Evolutionary conservation across 2,888 invertebrate species (phyloP), one percentile per base, ranked within the genome.

Genomic region (Sarcophaga variegata): DNA sequence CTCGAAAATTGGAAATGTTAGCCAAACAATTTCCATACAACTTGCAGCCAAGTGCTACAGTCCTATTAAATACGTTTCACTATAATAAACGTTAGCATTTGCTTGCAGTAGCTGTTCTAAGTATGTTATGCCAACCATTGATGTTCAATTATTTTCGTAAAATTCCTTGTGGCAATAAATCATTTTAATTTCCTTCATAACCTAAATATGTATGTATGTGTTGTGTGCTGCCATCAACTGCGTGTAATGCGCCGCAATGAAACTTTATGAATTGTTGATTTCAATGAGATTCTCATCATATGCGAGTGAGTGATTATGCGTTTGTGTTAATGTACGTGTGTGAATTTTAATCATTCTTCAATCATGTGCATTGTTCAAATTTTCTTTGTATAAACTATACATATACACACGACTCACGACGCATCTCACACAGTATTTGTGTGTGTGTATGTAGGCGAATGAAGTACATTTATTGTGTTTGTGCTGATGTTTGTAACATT

Each of bases 311-410:
- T 63, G 12, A 37, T 45, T 45, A 10, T 64, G n/a, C 22, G 27
- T 25, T n/a, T 63, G 12, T 66, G 37, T 67, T 8, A 11, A 6
- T 54, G 64, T 66, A 5, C 2, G 45, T 67, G 11, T 60, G 8
- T 77, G 49, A 76, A 71, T 80, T 84, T 75, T 84, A 80, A 84
- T 80, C 75, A 80, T 76, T 22, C 76, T 76, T 76, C 80, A 80
- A 84, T 84, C 75, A 80, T 80, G 71, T 60, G 64, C 59, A 78
- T 77, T 72, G 72, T 72, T 83, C 20, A 66, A 60, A 83, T 60
- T 62, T 67, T 49, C 54, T 27, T 37, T 37, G 17, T 37, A 66
- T 66, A 10, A 11, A 37, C 14, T 14, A 25, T 22, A 49, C 49
- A 49, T 12, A 14, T 12, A 12, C 54, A 54, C 4, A 54, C 4